Conservation (phyloP, 2,888 invertebrate species). For the Tholera decimalis region DNA sequence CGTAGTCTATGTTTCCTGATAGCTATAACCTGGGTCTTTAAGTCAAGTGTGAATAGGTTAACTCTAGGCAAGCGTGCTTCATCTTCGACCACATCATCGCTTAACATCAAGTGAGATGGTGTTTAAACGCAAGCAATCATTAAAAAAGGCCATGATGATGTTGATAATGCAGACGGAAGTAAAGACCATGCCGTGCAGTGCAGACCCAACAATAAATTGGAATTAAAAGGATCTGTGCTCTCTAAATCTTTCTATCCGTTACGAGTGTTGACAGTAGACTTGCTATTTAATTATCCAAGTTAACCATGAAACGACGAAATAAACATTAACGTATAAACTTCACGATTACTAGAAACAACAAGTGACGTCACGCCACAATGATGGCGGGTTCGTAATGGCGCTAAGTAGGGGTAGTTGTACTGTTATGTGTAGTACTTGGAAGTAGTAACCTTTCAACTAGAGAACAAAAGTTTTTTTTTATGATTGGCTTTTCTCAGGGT, state of each 20-base stretch:
- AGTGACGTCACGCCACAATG: constrained; percentile 51
- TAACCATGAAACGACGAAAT: constrained; percentile 26
- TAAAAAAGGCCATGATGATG: too few species aligned
- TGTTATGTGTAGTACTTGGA: constrained; percentile 4
- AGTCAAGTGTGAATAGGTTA: too few species aligned
- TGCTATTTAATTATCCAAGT: constrained; percentile 16
- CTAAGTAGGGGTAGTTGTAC: constrained; percentile 44
- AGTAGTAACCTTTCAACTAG: neutral
- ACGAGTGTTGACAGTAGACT: neutral
- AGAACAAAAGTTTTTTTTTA: too few species aligned
- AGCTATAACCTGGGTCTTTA: too few species aligned
- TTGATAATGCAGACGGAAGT: too few species aligned
- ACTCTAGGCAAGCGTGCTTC: too few species aligned
- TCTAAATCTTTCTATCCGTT: neutral
- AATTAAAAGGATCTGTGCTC: neutral
- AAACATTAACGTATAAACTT: constrained; percentile 47
- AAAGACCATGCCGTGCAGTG: neutral
- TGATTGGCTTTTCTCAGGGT: too few species aligned
- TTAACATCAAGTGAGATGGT: too few species aligned
- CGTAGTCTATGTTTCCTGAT: too few species aligned
- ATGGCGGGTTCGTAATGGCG: constrained; percentile 50
- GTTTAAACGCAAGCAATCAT: too few species aligned
- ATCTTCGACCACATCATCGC: too few species aligned
- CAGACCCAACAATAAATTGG: too few species aligned
- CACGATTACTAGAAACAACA: constrained; percentile 41